These are phyloP conservation scores for Cheilinus undulatus DNA, from an alignment of 2,113 vertebrate species.

Conservation along the genomic window DNA sequence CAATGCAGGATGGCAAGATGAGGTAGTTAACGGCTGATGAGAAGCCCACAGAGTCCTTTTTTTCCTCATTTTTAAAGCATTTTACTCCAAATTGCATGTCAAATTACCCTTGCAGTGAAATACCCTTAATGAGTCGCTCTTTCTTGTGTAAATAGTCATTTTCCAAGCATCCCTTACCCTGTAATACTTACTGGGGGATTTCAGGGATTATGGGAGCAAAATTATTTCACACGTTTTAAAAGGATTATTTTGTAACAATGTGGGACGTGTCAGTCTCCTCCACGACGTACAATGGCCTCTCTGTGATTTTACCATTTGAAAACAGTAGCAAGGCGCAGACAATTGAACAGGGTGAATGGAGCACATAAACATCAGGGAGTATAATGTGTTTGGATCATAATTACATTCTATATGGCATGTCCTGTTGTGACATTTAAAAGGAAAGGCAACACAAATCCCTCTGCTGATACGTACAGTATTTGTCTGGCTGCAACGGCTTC, in stretches of 20 bases:
- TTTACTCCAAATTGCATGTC: slow-evolving; percentile 75
- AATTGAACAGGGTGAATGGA: slow-evolving; percentile 48
- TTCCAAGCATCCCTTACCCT: slow-evolving; percentile 63
- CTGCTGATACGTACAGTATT: slow-evolving; percentile 12
- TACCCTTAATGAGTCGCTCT: slow-evolving; percentile 71
- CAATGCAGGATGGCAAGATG: slow-evolving; percentile 47
- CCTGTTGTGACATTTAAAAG: slow-evolving; percentile 56
- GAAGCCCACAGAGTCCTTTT: slow-evolving; percentile 32
- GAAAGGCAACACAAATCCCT: slow-evolving; percentile 24
- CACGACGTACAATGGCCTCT: slow-evolving; percentile 54
- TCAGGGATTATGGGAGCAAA: slow-evolving; percentile 72
- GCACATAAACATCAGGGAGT: slow-evolving; percentile 24
- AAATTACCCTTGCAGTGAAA: slow-evolving; percentile 77
- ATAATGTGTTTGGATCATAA: slow-evolving; percentile 50
- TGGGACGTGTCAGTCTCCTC: slow-evolving; percentile 55
- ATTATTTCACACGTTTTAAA: slow-evolving; percentile 80
- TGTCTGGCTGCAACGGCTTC: slow-evolving; percentile 10
- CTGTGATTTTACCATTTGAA: slow-evolving; percentile 63
- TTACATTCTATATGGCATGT: slow-evolving; percentile 50
- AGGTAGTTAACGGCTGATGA: slow-evolving; percentile 68
- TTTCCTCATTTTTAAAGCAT: slow-evolving; percentile 61
- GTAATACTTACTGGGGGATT: slow-evolving; percentile 72
- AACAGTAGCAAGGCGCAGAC: slow-evolving; percentile 47
- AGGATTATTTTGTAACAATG: slow-evolving; percentile 78
- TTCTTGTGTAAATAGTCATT: slow-evolving; percentile 77